phyloP scores from a whole-genome alignment of 35 echinoderm and acorn worm species.

The Lytechinus pictus region DNA sequence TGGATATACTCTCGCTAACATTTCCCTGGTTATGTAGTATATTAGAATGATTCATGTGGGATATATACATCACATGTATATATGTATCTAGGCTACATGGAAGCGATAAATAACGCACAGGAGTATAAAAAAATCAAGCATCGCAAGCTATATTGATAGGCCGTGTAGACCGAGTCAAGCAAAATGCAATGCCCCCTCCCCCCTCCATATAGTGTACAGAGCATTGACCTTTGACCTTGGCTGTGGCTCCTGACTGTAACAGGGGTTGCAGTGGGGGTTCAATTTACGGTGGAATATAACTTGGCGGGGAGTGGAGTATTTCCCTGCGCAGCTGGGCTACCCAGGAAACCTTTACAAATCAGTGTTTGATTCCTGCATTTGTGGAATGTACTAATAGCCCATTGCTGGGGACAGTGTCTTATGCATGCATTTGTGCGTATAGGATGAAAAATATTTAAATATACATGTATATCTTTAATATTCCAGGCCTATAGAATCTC shows the following conservation, averaged over 20 bases:
- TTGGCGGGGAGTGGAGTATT: not conserved
- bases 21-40: not conserved
- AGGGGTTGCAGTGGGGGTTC: not conserved
- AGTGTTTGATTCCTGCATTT: not conserved
- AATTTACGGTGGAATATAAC: not conserved
- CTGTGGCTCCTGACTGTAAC: conserved; percentile 8
- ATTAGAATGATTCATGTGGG: not conserved
- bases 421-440: too few relatives aligned
- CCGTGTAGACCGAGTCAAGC: not conserved
- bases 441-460: not conserved
- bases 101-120: not conserved
- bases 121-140: not conserved
- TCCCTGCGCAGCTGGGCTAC: not conserved
- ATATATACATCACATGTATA: not conserved
- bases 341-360: not conserved
- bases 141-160: too few relatives aligned
- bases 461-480: not conserved
- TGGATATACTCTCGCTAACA: too few relatives aligned
- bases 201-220: not conserved
- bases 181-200: not conserved
- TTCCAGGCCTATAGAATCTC: too few relatives aligned
- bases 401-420: not conserved
- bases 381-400: conserved; percentile 10
- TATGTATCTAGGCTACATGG: not conserved
- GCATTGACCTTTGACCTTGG: conserved; percentile 53